phyloP scores from a whole-genome alignment of 1,140 invertebrate species.

The Zaprionus capensis region DNA sequence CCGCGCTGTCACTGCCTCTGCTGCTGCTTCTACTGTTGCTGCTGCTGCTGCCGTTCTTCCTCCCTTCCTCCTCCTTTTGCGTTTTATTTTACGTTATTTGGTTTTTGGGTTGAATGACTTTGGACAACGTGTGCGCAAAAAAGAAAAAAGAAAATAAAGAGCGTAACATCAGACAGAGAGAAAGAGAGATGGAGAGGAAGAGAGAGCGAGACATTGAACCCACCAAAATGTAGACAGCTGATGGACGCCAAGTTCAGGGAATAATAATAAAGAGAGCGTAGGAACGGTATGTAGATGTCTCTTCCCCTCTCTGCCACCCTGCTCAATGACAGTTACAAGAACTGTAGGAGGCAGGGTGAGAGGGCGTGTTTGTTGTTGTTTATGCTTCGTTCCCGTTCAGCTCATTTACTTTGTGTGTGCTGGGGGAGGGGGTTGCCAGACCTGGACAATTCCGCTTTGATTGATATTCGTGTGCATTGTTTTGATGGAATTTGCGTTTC shows the following conservation, averaged over 20 bases:
- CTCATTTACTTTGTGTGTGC: not conserved
- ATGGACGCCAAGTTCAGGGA: constrained; percentile 41
- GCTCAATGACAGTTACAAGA: constrained; percentile 32
- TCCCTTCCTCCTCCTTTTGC: constrained; percentile 49
- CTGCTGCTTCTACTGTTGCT: constrained; percentile 23
- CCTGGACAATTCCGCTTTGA: constrained; percentile 49
- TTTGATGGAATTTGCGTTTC: constrained; percentile 65
- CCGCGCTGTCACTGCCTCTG: constrained; percentile 40
- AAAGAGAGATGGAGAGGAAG: constrained; percentile 18
- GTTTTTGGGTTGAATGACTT: constrained; percentile 79
- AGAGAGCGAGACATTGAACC: constrained; percentile 68
- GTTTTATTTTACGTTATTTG: constrained; percentile 77
- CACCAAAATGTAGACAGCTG: constrained; percentile 75
- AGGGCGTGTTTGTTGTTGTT: constrained; percentile 10
- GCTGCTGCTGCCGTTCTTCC: constrained; percentile 25
- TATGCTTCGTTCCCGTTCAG: constrained; percentile 4
- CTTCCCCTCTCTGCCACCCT: not conserved
- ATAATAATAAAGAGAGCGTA: not conserved
- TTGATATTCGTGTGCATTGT: constrained; percentile 65
- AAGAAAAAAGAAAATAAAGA: constrained; percentile 62
- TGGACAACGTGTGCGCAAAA: constrained; percentile 62
- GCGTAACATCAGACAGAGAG: constrained; percentile 41
- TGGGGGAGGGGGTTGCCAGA: constrained; percentile 7
- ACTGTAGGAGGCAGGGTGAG: not conserved
- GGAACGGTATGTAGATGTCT: constrained; percentile 39